phyloP scores from a whole-genome alignment of 2,797 vertebrate species.

The Tragopan temminckii region DNA sequence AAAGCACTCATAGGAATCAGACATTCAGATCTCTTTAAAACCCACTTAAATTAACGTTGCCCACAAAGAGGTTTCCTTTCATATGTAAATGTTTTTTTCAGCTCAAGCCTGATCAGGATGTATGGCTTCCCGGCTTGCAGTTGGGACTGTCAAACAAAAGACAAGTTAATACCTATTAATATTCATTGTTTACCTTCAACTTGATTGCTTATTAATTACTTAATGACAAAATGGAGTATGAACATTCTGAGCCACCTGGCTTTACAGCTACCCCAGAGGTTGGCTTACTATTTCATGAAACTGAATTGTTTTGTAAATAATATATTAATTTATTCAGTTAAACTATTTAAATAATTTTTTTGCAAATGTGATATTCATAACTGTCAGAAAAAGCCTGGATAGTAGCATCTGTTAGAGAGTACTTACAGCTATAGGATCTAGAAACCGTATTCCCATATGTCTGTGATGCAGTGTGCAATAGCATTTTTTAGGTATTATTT shows the following conservation, averaged over 20 bases:
- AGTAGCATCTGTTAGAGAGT: not conserved
- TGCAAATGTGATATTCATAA: accelerated
- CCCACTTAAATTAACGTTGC: not conserved
- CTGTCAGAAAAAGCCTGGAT: not conserved
- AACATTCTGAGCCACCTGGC: not conserved
- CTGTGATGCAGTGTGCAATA: not conserved
- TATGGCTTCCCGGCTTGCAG: not conserved
- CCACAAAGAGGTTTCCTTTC: not conserved
- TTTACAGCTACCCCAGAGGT: not conserved
- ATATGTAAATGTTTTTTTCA: not conserved
- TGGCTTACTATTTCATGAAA: not conserved
- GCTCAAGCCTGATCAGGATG: not conserved
- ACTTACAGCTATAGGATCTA: not conserved
- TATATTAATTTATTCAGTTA: not conserved
- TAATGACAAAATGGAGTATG: not conserved
- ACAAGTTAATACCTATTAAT: slow-evolving; percentile 8
- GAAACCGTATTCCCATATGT: not conserved
- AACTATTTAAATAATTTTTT: slow-evolving; percentile 19
- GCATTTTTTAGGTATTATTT: not conserved
- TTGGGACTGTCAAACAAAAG: not conserved
- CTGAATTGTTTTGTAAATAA: slow-evolving; percentile 34
- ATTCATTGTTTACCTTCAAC: slow-evolving; percentile 29
- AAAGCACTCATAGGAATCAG: not conserved
- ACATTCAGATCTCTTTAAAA: slow-evolving; percentile 17
- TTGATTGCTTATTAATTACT: slow-evolving; percentile 11